These are phyloP conservation scores for Monodelphis domestica DNA, from an alignment of 2,797 vertebrate genomes.

Conservation along the genomic window DNA sequence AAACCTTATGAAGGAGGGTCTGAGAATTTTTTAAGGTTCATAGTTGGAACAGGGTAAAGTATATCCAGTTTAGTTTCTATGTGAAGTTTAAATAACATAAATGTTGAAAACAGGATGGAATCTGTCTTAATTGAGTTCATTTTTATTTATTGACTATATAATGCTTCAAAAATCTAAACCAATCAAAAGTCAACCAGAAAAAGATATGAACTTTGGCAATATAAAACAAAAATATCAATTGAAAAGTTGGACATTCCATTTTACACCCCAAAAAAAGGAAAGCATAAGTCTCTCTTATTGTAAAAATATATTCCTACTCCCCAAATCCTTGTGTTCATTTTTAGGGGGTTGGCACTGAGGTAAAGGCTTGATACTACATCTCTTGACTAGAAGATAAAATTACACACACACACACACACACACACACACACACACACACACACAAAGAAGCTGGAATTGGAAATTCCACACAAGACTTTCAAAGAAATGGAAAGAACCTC, in stretches of 20 bases:
- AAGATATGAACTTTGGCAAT: background rate
- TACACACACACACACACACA: background rate
- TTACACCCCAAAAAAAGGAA: background rate
- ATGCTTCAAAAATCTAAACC: background rate
- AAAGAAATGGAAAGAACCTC: background rate
- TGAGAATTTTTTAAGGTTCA: too few relatives aligned
- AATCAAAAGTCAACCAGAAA: background rate
- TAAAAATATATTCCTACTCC: background rate
- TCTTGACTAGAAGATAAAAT: background rate
- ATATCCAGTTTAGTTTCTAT: background rate
- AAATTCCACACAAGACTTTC: background rate
- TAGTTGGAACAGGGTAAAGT: background rate
- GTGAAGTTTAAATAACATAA: background rate
- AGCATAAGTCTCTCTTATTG: background rate
- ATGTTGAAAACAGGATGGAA: background rate
- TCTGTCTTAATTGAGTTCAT: background rate
- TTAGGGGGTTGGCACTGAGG: background rate
- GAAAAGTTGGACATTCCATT: background rate
- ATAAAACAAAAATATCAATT: background rate
- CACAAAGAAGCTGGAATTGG: background rate
- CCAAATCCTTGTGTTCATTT: background rate
- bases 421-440: background rate
- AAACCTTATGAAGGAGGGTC: too few relatives aligned
- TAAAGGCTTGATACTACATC: background rate
- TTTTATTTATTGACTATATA: background rate